These are phyloP conservation scores for Pseudococcus longispinus DNA, from an alignment of 2,888 invertebrate species.

Conservation along the genomic window DNA sequence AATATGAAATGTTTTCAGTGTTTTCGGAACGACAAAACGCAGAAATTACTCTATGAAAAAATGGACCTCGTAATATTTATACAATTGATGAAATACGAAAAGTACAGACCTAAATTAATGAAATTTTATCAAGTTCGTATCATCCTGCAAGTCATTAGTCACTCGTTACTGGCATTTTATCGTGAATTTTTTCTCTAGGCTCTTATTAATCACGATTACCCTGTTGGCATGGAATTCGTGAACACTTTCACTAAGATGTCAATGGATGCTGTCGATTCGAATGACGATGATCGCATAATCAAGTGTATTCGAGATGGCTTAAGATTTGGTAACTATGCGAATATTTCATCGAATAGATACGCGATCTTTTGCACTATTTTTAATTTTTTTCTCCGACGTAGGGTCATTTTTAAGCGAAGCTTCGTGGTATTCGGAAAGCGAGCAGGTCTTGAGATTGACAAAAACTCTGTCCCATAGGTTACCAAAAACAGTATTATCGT, in stretches of 20 bases:
- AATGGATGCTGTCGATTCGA: background rate
- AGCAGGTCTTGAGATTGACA: constrained; percentile 5
- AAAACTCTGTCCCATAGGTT: constrained; percentile 30
- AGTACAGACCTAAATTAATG: constrained; percentile 34
- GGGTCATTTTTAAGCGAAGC: constrained; percentile 48
- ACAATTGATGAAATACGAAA: constrained; percentile 48
- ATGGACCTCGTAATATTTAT: constrained; percentile 40
- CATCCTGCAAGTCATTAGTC: background rate
- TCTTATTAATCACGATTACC: constrained; percentile 5
- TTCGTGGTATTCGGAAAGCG: constrained; percentile 50
- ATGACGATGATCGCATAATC: background rate
- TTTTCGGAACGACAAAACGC: background rate
- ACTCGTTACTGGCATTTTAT: background rate
- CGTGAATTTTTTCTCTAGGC: background rate
- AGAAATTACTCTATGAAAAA: constrained; percentile 12
- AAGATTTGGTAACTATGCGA: constrained; percentile 22
- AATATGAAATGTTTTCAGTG: background rate
- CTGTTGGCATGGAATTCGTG: background rate
- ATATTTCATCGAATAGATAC: background rate
- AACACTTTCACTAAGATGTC: constrained; percentile 26
- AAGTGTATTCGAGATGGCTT: constrained; percentile 38
- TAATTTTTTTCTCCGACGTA: background rate
- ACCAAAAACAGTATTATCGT: constrained; percentile 44
- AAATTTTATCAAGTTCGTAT: constrained; percentile 47
- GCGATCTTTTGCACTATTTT: background rate